phyloP scores from a whole-genome alignment of 2,797 vertebrate species.

The Centroberyx gerrardi region DNA sequence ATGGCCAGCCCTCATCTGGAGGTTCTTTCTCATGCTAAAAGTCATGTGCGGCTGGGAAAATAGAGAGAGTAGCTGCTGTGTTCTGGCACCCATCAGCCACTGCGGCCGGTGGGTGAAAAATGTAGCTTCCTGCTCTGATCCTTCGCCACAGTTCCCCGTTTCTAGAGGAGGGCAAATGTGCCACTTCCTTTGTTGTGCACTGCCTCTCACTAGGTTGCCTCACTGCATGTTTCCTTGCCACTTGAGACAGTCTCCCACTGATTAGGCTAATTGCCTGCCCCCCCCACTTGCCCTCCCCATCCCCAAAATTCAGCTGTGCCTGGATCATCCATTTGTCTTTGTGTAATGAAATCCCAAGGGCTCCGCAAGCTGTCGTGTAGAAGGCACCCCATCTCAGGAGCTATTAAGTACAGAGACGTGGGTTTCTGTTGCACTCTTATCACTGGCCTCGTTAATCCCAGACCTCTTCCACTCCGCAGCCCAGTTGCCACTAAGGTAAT shows the following conservation, averaged over 20 bases:
- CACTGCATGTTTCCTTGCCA: constrained; percentile 51
- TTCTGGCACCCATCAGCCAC: background rate
- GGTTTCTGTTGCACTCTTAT: constrained; percentile 80
- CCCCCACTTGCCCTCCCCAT: constrained; percentile 24
- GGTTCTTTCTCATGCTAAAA: constrained; percentile 17
- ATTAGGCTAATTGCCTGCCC: constrained; percentile 75
- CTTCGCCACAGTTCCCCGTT: constrained; percentile 30
- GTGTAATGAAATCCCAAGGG: constrained; percentile 81
- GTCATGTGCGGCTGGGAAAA: constrained; percentile 7
- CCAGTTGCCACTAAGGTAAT: constrained; percentile 75
- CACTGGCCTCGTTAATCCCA: constrained; percentile 80
- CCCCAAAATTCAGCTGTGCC: constrained; percentile 58
- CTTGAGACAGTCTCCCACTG: constrained; percentile 69
- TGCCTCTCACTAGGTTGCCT: constrained; percentile 35
- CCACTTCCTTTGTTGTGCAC: constrained; percentile 43
- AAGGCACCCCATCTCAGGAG: constrained; percentile 71
- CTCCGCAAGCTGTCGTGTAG: constrained; percentile 52
- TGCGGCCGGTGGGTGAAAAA: constrained; percentile 19
- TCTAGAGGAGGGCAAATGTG: constrained; percentile 34
- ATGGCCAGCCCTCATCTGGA: constrained; percentile 25
- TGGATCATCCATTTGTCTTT: constrained; percentile 82
- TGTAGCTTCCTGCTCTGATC: constrained; percentile 14
- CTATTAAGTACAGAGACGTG: constrained; percentile 77
- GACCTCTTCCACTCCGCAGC: constrained; percentile 70
- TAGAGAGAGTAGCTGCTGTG: constrained; percentile 1